Evolutionary conservation across 2,113 vertebrate species (phyloP), one percentile per base, ranked within the genome.

Genomic region (Leucoraja erinaceus): DNA sequence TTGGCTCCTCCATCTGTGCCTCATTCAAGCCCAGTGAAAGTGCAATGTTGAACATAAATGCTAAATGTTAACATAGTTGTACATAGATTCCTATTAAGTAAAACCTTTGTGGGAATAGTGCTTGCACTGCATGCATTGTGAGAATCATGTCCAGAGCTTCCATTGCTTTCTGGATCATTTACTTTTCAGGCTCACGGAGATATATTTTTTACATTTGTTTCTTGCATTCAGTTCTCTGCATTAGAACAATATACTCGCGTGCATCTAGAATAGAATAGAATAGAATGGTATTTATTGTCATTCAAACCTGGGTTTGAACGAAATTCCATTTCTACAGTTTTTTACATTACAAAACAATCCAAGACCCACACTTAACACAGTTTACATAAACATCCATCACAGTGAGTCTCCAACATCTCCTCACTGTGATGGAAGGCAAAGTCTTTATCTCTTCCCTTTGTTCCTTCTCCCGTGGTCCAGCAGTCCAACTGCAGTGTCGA

Each of bases 21-120:
- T 63, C 59, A 88, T 31, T 63, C 56, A 88, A 88, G 63, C 59
- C 28, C 31, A 31, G 59, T 66, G 59, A 31, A 88, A 88, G 59
- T 10, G 6, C 9, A 7, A 18, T 33, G 11, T 63, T 61, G n/a
- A 86, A 88, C n/a, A 63, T 63, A 63, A 63, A 31, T 61, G 59
- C 59, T 88, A 59, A 84, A 31, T 88, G 83, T 66, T 88, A n/a
- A 66, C 83, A 56, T 83, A 88, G 83, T 63, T 28, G 31, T 7
- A 63, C 59, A 86, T n/a, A 88, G 31, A 66, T 66, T 88, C 28
- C 28, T 63, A 18, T 63, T 63, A 66, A 63, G 7, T 88, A 88
- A 31, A 88, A 38, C 38, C 22, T 72, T 18, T 33, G n/a, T 68
- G 61, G 54, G 14, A 90, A 16, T 66, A 33, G 5, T 33, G 5